Conservation (phyloP, 2,888 invertebrate species). For the Penaeus monodon region DNA sequence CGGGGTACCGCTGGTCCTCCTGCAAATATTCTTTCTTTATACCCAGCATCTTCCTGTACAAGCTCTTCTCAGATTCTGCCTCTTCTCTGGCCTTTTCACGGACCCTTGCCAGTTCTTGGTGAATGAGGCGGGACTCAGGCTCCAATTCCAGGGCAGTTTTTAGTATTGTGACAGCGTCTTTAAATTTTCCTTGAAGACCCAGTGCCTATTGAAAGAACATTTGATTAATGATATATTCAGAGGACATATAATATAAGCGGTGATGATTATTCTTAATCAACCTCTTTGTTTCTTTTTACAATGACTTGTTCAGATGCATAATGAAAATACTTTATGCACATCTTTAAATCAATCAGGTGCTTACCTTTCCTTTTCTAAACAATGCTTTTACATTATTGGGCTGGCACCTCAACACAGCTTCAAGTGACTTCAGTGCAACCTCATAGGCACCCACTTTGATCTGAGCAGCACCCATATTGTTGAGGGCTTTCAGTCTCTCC, state of each 20-base stretch:
- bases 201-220: conserved; percentile 46
- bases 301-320: no score
- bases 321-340: no score
- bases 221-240: background rate
- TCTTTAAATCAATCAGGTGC: conserved; percentile 6
- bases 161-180: conserved; percentile 49
- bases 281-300: no score
- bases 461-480: conserved; percentile 93
- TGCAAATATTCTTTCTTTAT: conserved; percentile 43
- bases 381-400: conserved; percentile 91
- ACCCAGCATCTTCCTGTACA: conserved; percentile 79
- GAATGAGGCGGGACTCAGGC: conserved; percentile 62
- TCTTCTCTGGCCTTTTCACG: conserved; percentile 69
- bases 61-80: conserved; percentile 75
- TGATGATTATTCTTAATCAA: no score
- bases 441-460: conserved; percentile 88
- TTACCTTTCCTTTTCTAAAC: conserved; percentile 83
- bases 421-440: conserved; percentile 85
- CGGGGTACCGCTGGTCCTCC: conserved; percentile 40
- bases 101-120: conserved; percentile 56
- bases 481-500: conserved; percentile 85
- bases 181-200: conserved; percentile 49
- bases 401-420: conserved; percentile 85
- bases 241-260: background rate
- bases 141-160: conserved; percentile 57